Base-by-base conservation (phyloP, 2,113 vertebrate genomes). In the Colius striatus region DNA sequence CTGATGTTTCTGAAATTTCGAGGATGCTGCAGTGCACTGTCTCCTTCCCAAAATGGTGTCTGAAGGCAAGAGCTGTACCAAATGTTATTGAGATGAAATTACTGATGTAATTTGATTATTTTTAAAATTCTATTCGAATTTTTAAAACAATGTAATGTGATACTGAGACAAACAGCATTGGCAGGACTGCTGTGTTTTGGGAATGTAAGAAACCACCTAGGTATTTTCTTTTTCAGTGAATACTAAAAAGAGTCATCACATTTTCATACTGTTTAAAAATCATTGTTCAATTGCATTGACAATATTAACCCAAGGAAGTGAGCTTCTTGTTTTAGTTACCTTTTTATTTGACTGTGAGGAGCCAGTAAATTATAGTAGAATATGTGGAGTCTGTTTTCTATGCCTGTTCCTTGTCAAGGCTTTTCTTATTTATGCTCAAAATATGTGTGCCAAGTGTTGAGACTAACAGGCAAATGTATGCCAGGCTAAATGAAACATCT, bases 351-450 rank as follows among this genome's bases (percentile, higher is more conserved):
- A 43, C 78, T 66, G 26, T n/a, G 67, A 79, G 45, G 34, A 89
- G n/a, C 22, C 41, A 30, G 51, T 74, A 79, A 76, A 58, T 79
- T 45, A 51, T 47, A 34, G 60, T 32, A 38, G 29, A 82, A 21
- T 41, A 41, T 92, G 36, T 63, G 70, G 45, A 89, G 58, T 75
- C 72, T 83, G 34, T 82, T 89, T 91, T 87, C 53, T 84, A 5
- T 90, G 74, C 22, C 23, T 79, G 78, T 65, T 94, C 67, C 78
- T 87, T 87, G 81, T 92, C 84, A 85, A 92, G 71, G 11, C 58
- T 87, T 58, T 60, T 79, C 62, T 72, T 87, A 75, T 91, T 92
- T 80, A 58, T 47, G 36, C 71, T 73, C 11, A 25, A 66, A 62
- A 27, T 4, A 13, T 62, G 43, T 57, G 11, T 87, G 78, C 71